phyloP scores from a whole-genome alignment of 1,140 invertebrate species.

The Acromyrmex echinatior region DNA sequence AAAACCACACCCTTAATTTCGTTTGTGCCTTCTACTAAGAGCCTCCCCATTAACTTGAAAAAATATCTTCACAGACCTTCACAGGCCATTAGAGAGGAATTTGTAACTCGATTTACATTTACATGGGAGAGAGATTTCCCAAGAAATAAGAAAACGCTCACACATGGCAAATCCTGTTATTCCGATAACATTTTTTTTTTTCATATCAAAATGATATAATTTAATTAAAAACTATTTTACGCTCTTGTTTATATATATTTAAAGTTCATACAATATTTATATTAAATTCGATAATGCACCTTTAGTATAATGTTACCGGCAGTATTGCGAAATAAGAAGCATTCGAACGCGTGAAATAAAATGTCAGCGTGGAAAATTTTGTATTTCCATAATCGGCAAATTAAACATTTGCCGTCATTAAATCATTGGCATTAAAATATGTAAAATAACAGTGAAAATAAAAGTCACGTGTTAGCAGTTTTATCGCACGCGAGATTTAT shows the following conservation, averaged over 20 bases:
- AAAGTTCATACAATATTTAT: neutral
- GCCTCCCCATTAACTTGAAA: constrained; percentile 65
- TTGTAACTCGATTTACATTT: constrained; percentile 69
- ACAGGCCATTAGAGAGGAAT: constrained; percentile 63
- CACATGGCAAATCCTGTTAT: neutral
- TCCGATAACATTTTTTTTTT: neutral
- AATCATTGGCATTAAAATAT: constrained; percentile 58
- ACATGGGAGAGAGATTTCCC: constrained; percentile 26
- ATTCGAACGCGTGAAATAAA: constrained; percentile 23
- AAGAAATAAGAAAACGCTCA: neutral
- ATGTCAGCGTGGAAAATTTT: constrained; percentile 42
- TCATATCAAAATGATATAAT: neutral
- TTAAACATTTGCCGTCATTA: constrained; percentile 58
- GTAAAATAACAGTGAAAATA: constrained; percentile 49
- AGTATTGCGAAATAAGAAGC: constrained; percentile 39
- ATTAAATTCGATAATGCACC: neutral
- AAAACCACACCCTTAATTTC: constrained; percentile 61
- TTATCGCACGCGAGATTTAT: constrained; percentile 58
- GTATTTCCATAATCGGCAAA: constrained; percentile 55
- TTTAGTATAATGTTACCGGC: neutral
- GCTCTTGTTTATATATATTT: neutral
- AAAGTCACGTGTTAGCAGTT: constrained; percentile 50
- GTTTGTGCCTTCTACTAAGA: constrained; percentile 53
- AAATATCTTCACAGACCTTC: constrained; percentile 62
- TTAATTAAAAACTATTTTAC: neutral